Evolutionary conservation across 2,797 vertebrate species (phyloP).

Genomic region (Enteromius thamalakanensis): DNA sequence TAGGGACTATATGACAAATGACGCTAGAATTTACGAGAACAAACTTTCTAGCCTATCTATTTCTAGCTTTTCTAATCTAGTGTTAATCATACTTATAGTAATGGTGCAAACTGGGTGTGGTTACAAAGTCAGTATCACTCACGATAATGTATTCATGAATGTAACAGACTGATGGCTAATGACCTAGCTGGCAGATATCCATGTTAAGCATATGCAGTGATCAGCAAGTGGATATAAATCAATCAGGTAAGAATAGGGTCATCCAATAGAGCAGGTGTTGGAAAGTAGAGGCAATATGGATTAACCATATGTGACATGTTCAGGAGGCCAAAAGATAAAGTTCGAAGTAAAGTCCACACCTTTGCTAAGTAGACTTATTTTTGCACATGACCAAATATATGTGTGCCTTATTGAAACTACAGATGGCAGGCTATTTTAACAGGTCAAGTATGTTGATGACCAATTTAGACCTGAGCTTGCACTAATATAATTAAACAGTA

Average conservation of each 20-base stretch:
- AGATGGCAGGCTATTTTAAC: constrained; percentile 34
- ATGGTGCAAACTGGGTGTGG: neutral
- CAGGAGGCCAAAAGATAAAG: constrained; percentile 32
- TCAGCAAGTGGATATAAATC: constrained; percentile 60
- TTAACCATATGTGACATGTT: constrained; percentile 45
- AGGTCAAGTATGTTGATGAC: constrained; percentile 2
- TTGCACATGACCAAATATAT: constrained; percentile 22
- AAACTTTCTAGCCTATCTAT: neutral
- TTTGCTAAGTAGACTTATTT: constrained; percentile 20
- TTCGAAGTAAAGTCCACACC: constrained; percentile 10
- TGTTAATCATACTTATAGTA: neutral
- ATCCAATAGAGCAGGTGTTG: constrained; percentile 23
- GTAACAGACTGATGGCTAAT: constrained; percentile 61
- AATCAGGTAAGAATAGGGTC: constrained; percentile 60
- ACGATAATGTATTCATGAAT: constrained; percentile 52
- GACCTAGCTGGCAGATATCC: constrained; percentile 65
- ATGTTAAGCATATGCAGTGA: constrained; percentile 63
- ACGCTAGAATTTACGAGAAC: neutral
- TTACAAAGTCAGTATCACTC: neutral
- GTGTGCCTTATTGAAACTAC: constrained; percentile 2
- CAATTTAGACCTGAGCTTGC: neutral
- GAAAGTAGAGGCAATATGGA: constrained; percentile 19
- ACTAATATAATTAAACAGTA: constrained; percentile 30
- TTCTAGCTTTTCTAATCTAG: neutral
- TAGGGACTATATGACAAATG: neutral